Conservation (phyloP, 1,140 invertebrate species). For the Doryteuthis pealeii region DNA sequence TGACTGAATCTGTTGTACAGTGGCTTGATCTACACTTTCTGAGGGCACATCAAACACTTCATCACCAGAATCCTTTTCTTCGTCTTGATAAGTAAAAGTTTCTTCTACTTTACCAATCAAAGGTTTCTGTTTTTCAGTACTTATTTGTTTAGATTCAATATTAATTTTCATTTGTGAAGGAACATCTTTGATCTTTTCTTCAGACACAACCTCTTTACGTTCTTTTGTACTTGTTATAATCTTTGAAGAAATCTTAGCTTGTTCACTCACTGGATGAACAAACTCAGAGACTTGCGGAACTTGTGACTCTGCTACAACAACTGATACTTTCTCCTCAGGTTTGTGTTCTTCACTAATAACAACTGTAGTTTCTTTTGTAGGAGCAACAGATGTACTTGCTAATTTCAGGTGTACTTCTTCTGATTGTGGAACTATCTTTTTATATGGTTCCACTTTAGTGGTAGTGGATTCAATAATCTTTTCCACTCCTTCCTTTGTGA, state of each 20-base stretch:
- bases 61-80: slow-evolving; percentile 16
- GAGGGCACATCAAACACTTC: slow-evolving; percentile 2
- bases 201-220: not conserved
- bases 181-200: not conserved
- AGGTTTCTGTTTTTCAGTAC: not conserved
- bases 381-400: too few relatives aligned
- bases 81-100: not conserved
- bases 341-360: slow-evolving; percentile 2
- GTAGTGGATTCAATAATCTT: too few relatives aligned
- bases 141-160: not conserved
- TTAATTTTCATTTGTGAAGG: slow-evolving; percentile 4
- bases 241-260: not conserved
- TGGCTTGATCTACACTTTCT: not conserved
- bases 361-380: not conserved
- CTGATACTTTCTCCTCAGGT: slow-evolving; percentile 15
- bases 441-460: too few relatives aligned
- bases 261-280: not conserved
- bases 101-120: not conserved
- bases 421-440: too few relatives aligned
- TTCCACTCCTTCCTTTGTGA: too few relatives aligned
- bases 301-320: slow-evolving; percentile 4
- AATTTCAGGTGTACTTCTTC: too few relatives aligned
- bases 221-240: not conserved
- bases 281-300: not conserved
- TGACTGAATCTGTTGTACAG: not conserved